phyloP scores from a whole-genome alignment of 2,797 vertebrate species.

The Fringilla coelebs region DNA sequence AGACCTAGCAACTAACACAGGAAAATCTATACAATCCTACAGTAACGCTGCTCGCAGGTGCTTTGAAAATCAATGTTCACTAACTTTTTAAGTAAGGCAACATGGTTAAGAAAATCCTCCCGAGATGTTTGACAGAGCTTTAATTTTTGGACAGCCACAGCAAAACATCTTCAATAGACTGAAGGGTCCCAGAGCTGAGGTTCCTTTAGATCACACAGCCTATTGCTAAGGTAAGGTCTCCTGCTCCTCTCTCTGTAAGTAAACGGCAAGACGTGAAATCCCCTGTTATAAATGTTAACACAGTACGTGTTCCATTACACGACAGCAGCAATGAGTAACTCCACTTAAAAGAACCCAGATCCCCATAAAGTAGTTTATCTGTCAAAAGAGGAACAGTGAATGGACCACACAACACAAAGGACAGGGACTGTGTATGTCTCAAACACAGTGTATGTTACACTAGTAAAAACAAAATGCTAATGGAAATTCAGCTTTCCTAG shows the following conservation, averaged over 20 bases:
- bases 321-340: slow-evolving; percentile 21
- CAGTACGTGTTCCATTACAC: background rate
- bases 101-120: slow-evolving; percentile 33
- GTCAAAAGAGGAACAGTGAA: background rate
- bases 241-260: slow-evolving; percentile 21
- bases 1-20: background rate
- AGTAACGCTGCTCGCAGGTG: background rate
- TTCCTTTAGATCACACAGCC: background rate
- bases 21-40: background rate
- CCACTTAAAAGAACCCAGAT: background rate
- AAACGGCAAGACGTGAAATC: slow-evolving; percentile 20
- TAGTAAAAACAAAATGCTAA: slow-evolving; percentile 11
- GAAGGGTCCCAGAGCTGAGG: background rate
- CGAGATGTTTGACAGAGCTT: background rate
- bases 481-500: background rate
- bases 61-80: slow-evolving; percentile 13
- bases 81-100: slow-evolving; percentile 59
- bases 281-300: slow-evolving; percentile 1
- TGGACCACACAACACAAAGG: background rate
- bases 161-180: background rate
- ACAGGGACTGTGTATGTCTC: background rate
- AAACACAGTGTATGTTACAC: background rate
- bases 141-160: background rate
- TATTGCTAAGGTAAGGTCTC: slow-evolving; percentile 9
- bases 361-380: background rate